phyloP scores from a whole-genome alignment of 2,113 vertebrate genomes.

The Apodemus sylvaticus region DNA sequence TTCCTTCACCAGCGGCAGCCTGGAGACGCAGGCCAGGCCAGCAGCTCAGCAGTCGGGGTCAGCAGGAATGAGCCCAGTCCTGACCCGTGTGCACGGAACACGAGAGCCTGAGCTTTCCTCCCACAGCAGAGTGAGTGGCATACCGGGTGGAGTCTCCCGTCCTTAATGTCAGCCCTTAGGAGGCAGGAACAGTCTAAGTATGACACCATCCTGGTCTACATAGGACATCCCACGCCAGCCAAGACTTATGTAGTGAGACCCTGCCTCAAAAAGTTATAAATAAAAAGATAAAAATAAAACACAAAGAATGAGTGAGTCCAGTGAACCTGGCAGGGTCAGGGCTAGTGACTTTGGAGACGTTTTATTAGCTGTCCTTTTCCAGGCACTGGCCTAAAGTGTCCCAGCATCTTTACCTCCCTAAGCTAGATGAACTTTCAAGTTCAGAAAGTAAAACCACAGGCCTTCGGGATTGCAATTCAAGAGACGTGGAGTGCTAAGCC shows the following conservation, averaged over 20 bases:
- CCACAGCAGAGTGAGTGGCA: not conserved
- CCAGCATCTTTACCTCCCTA: not conserved
- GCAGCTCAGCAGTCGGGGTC: not conserved
- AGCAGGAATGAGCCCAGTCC: not conserved
- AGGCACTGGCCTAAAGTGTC: not conserved
- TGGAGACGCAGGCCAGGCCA: not conserved
- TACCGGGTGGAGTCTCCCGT: not conserved
- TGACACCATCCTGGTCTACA: not conserved
- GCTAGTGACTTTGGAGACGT: not conserved
- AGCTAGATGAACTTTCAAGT: not conserved
- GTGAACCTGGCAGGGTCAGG: not conserved
- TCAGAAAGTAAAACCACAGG: not conserved
- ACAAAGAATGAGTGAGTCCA: not conserved
- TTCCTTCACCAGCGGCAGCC: not conserved
- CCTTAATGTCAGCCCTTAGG: not conserved
- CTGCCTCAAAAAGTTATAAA: not conserved
- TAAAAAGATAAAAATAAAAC: not conserved
- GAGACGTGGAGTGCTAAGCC: too few relatives aligned
- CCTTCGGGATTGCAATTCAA: not conserved
- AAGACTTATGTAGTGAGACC: not conserved
- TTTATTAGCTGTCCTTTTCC: not conserved
- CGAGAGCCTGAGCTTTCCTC: not conserved
- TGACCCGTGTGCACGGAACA: too few relatives aligned
- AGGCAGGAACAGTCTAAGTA: not conserved
- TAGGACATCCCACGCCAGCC: not conserved